phyloP scores from a whole-genome alignment of 2,113 vertebrate species.

The Oxyura jamaicensis region DNA sequence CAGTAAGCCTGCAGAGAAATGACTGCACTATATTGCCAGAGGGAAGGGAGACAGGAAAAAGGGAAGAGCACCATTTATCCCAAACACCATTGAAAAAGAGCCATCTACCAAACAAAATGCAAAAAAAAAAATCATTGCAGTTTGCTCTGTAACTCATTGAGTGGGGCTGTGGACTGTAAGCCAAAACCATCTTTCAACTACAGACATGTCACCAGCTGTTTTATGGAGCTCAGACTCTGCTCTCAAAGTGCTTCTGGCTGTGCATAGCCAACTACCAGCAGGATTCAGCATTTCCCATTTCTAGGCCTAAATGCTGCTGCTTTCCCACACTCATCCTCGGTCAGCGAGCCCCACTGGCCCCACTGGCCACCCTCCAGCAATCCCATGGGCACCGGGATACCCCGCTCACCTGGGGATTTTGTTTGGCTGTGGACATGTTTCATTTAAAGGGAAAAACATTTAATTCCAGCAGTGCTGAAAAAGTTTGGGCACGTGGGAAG shows the following conservation, averaged over 20 bases:
- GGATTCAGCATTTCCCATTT: background rate
- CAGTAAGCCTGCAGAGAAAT: background rate
- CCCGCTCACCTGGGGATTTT: rapidly evolving
- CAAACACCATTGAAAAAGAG: background rate
- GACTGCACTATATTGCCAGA: background rate
- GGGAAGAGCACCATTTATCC: background rate
- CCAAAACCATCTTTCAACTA: background rate
- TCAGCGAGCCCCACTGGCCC: background rate
- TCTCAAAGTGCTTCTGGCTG: background rate
- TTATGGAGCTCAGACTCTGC: background rate
- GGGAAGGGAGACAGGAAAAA: background rate
- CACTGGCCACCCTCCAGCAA: background rate
- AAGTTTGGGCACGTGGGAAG: background rate
- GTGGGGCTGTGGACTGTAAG: background rate
- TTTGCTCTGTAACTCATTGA: background rate
- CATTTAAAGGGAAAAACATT: background rate
- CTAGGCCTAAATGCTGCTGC: background rate
- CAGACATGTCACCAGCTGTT: background rate
- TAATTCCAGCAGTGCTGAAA: background rate
- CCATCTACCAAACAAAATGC: background rate
- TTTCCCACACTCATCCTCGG: background rate
- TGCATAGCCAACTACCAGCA: background rate
- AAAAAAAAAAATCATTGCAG: background rate
- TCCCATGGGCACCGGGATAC: background rate
- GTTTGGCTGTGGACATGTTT: background rate